Evolutionary conservation across 2,888 invertebrate genomes (phyloP), one percentile per base, ranked within the genome.

Genomic region (Polyploca ridens): DNA sequence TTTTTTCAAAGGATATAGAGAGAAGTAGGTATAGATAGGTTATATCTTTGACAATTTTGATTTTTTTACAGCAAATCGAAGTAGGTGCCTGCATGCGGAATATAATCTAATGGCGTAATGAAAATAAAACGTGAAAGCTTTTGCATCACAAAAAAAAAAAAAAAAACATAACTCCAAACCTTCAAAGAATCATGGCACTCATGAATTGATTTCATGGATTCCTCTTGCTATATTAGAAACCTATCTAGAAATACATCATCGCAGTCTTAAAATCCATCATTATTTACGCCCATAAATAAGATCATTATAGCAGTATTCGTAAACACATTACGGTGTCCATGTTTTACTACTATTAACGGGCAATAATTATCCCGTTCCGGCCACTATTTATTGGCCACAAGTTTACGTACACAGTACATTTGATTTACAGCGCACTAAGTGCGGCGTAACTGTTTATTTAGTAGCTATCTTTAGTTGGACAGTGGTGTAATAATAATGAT

Each of bases 301-400:
- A 16, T 14, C 49, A 49, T 49, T 49, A 49, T n/a, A 5, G 14
- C 14, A 11, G 14, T 16, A 49, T 49, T 6, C 49, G n/a, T 49
- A 49, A 16, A 16, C 49, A 49, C 49, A 49, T 49, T 49, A 49
- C 49, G 49, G 49, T 49, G 49, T 49, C 49, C 49, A 16, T 49
- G 49, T 49, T 49, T 49, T 49, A 49, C 49, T 49, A 49, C 49
- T 49, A 49, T n/a, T 49, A 49, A 7, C 16, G 49, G 49, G 7
- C 8, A 49, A 49, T 49, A 49, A 49, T 49, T 49, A 49, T 49
- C 49, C 49, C 49, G 49, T 49, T 49, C 27, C n/a, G 5, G 6
- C 16, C 49, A 49, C 11, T 49, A 49, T 49, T 49, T 49, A 49
- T 49, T 49, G 49, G 16, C 16, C 49, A 49, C 16, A 49, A 49